Conservation (phyloP, 2,888 invertebrate species). For the Eubasilissa splendida region DNA sequence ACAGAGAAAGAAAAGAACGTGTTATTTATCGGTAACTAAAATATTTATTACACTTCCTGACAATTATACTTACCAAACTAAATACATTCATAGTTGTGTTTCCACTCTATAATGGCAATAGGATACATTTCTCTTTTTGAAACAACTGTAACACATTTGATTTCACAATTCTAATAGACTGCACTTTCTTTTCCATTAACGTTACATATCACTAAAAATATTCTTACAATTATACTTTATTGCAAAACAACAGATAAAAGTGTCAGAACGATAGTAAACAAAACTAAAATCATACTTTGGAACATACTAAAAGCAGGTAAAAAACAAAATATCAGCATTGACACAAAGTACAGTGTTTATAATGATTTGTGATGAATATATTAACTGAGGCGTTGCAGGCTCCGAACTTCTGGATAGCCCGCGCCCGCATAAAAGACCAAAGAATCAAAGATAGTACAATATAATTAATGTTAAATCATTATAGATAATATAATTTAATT, state of each 20-base stretch:
- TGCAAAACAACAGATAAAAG: background rate
- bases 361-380: too few relatives aligned
- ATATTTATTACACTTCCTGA: conserved; percentile 2
- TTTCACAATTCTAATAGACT: background rate
- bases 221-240: background rate
- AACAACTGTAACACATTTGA: background rate
- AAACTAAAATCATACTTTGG: background rate
- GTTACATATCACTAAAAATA: background rate
- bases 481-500: too few relatives aligned
- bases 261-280: background rate
- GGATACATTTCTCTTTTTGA: background rate
- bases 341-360: too few relatives aligned
- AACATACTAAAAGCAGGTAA: background rate
- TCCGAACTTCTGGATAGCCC: too few relatives aligned
- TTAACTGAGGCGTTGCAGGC: too few relatives aligned
- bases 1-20: background rate
- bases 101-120: conserved; percentile 34
- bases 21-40: conserved; percentile 17
- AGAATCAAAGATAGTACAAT: too few relatives aligned
- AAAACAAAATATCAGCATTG: background rate
- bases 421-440: too few relatives aligned
- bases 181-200: too few relatives aligned
- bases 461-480: too few relatives aligned
- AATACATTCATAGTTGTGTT: conserved; percentile 19
- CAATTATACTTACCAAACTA: background rate